phyloP scores from a whole-genome alignment of 2,113 vertebrate species.

The Coreoperca whiteheadi region DNA sequence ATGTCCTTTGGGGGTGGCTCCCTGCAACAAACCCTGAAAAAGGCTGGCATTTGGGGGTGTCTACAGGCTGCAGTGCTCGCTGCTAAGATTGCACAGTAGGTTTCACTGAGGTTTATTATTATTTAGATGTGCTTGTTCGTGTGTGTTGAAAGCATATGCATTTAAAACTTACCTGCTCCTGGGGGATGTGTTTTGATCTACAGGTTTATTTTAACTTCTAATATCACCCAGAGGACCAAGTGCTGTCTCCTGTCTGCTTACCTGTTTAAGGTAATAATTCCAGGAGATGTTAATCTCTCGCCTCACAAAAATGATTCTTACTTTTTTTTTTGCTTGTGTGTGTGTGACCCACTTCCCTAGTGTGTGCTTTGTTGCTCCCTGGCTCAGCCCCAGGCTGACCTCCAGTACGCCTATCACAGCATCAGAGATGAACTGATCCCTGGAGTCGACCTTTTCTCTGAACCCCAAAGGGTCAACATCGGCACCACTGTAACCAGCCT shows the following conservation, averaged over 20 bases:
- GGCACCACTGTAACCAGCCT: slow-evolving; percentile 86
- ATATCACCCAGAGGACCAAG: slow-evolving; percentile 85
- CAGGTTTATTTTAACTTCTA: slow-evolving; percentile 87
- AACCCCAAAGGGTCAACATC: slow-evolving; percentile 85
- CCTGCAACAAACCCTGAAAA: slow-evolving; percentile 86
- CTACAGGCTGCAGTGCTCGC: slow-evolving; percentile 91
- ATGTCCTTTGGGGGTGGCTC: slow-evolving; percentile 76
- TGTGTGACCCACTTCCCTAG: slow-evolving; percentile 75
- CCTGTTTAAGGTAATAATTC: slow-evolving; percentile 91
- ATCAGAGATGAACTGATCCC: slow-evolving; percentile 86
- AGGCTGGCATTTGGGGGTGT: slow-evolving; percentile 93
- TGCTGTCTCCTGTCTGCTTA: slow-evolving; percentile 91
- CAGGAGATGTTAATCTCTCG: not conserved
- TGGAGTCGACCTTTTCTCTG: slow-evolving; percentile 91
- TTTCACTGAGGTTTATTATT: slow-evolving; percentile 45
- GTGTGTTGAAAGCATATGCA: not conserved
- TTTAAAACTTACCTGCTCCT: not conserved
- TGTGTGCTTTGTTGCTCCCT: slow-evolving; percentile 89
- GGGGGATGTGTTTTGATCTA: slow-evolving; percentile 39
- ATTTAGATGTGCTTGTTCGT: not conserved
- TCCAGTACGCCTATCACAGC: slow-evolving; percentile 87
- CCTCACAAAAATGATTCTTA: not conserved
- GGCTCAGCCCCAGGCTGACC: slow-evolving; percentile 87
- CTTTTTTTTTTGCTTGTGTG: not conserved
- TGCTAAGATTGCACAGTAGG: slow-evolving; percentile 96